A percentile compares a stretch with the other conserved stretches of the same genome.
Conservation (phyloP, 2,797 vertebrate genomes). For the Kryptopterus vitreolus region DNA sequence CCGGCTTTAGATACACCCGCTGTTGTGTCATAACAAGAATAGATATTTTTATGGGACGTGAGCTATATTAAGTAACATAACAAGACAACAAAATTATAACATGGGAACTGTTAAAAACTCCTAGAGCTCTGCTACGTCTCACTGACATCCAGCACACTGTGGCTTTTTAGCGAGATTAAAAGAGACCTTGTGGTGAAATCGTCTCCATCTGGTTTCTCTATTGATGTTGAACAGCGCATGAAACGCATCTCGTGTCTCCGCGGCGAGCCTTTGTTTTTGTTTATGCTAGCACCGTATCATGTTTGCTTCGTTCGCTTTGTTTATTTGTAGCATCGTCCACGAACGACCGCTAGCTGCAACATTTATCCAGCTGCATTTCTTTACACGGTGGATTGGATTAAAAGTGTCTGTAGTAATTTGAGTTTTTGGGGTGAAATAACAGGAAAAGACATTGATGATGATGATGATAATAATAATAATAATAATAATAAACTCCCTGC, state of each 20-base stretch:
- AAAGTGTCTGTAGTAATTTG: not conserved
- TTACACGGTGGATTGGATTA: not conserved
- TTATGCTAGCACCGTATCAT: constrained; percentile 12
- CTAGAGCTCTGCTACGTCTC: constrained; percentile 53
- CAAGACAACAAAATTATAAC: constrained; percentile 79
- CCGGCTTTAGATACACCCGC: constrained; percentile 60
- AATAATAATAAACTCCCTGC: not conserved
- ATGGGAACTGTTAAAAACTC: constrained; percentile 56
- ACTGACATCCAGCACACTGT: constrained; percentile 57
- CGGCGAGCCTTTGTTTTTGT: constrained; percentile 37
- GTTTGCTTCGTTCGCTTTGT: not conserved
- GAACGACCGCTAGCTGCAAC: not conserved
- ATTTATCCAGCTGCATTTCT: not conserved
- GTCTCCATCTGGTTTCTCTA: constrained; percentile 61
- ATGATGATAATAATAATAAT: no score
- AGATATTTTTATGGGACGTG: constrained; percentile 77
- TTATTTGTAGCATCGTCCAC: not conserved
- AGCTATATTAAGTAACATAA: constrained; percentile 84
- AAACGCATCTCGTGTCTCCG: constrained; percentile 39
- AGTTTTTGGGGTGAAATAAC: not conserved
- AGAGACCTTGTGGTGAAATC: constrained; percentile 58
- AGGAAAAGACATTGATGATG: no score
- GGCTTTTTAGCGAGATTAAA: constrained; percentile 58
- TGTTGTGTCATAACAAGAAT: constrained; percentile 78
- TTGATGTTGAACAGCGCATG: constrained; percentile 51